Conservation (phyloP, 2,113 vertebrate species). For the Raja brachyura region DNA sequence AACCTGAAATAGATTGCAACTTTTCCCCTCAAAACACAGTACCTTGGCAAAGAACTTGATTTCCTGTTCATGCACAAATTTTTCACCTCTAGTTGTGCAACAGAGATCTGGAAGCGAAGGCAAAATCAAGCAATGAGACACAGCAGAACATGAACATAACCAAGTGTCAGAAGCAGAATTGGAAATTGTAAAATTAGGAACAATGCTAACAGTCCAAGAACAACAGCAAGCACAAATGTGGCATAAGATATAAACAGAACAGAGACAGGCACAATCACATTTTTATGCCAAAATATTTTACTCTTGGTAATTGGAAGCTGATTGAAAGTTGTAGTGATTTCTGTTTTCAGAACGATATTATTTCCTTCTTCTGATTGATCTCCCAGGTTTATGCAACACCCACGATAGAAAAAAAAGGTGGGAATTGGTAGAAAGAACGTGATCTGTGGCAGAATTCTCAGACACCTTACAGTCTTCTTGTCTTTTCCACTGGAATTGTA, state of each 20-base stretch:
- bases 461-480: background rate
- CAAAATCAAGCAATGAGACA: slow-evolving; percentile 35
- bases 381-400: background rate
- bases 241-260: background rate
- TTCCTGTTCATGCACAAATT: slow-evolving; percentile 83
- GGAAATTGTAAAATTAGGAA: background rate
- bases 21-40: slow-evolving; percentile 44
- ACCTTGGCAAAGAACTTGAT: slow-evolving; percentile 98
- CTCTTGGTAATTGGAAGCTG: background rate
- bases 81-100: slow-evolving; percentile 70
- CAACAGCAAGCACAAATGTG: background rate
- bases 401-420: background rate
- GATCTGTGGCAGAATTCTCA: background rate
- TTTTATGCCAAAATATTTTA: background rate
- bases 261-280: background rate
- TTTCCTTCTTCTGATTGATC: background rate
- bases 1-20: slow-evolving; percentile 16
- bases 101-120: slow-evolving; percentile 66
- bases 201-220: background rate
- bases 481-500: too few species aligned
- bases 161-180: background rate
- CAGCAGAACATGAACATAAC: background rate
- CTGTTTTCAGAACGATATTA: background rate
- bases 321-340: background rate
- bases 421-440: background rate